These are phyloP conservation scores for Liasis olivaceus DNA, from an alignment of 2,797 vertebrate genomes.

Conservation along the genomic window DNA sequence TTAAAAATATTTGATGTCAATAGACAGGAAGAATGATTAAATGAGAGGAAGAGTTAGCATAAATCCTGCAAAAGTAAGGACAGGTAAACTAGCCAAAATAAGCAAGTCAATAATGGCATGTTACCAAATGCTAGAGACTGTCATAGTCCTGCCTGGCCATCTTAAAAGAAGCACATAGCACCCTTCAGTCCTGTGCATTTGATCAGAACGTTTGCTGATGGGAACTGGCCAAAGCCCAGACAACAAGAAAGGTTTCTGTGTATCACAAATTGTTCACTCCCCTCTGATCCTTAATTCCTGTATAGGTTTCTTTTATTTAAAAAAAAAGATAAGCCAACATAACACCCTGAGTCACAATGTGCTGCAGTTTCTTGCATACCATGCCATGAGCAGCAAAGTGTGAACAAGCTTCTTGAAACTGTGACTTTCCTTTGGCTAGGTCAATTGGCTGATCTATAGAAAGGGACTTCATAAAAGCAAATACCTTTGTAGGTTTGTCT, in stretches of 20 bases:
- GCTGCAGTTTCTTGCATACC: background rate
- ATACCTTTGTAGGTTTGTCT: conserved; percentile 3
- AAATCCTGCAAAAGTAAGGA: background rate
- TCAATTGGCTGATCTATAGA: conserved; percentile 8
- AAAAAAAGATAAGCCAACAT: background rate
- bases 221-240: background rate
- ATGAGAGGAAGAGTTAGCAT: background rate
- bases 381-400: background rate
- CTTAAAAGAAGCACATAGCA: background rate
- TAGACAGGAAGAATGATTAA: background rate
- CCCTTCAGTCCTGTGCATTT: background rate
- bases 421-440: rapidly evolving
- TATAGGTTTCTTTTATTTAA: background rate
- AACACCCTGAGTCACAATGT: background rate
- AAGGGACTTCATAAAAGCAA: background rate
- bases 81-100: background rate
- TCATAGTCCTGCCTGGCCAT: background rate
- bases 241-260: background rate
- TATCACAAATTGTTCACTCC: background rate
- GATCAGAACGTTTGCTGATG: background rate
- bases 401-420: background rate
- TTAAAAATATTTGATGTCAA: background rate
- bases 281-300: background rate
- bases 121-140: background rate
- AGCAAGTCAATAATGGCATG: background rate